Base-by-base conservation (phyloP, 1,140 invertebrate genomes). In the Hylaeus volcanicus region DNA sequence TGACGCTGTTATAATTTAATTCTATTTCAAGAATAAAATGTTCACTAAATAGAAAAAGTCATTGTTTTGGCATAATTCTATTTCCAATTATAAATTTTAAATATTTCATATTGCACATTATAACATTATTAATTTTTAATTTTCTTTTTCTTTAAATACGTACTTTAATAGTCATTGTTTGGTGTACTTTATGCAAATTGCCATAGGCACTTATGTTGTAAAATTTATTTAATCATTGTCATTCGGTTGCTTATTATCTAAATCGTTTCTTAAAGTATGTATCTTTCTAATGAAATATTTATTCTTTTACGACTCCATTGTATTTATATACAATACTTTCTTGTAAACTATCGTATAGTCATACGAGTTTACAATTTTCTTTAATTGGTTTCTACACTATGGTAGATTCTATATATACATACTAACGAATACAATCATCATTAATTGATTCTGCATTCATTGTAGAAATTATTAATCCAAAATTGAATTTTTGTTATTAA, bases 201-300 rank as follows among this genome's bases (percentile, higher is more conserved):
- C 83, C 84, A 60, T 64, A 86, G 84, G 84, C 84, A 86, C 84
- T 86, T 86, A 86, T 74, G 63, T 81, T 72, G 65, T 85, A 86
- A 81, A 81, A 86, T 82, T 84, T 72, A 37, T 77, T 81, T 72
- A 81, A 64, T 80, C 61, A 39, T 84, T 85, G 79, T 81, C 68
- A 68, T 81, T 85, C 84, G 55, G 55, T 86, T 86, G 73, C 68
- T 81, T 80, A 77, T 81, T 74, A 56, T 11, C 58, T 86, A 85
- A 56, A 58, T 56, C 58, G 69, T 60, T 74, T 77, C 51, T 55
- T 39, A 53, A 83, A n/a, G 15, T 74, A 64, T 64, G n/a, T 76
- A 79, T 60, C 26, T 75, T 61, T 39, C 74, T 60, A 83, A 74
- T 74, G 53, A 58, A 80, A 72, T 64, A 74, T 64, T 79, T 79